Evolutionary conservation across 2,888 invertebrate genomes (phyloP), one percentile per base, ranked within the genome.

Genomic region (Selenia dentaria): DNA sequence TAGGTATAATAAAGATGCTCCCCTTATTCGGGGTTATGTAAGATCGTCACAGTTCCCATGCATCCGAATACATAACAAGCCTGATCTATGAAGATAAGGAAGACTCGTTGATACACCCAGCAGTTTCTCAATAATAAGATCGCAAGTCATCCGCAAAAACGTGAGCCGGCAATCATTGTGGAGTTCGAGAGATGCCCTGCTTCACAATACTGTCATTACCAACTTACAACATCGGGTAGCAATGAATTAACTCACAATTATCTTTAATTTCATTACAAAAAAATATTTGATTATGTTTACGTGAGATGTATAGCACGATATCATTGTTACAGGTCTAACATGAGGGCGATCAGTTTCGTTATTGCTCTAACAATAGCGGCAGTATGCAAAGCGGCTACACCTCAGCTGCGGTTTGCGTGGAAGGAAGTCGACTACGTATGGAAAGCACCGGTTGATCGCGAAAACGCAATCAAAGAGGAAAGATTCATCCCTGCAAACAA

Each of bases 321-420:
- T 45, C 53, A 53, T 56, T 64, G 37, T 59, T 79, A 16, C 72
- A 79, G 79, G 42, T 55, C 24, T 51, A 74, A 48, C 31, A 84
- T 83, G 83, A 74, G 67, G 65, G 68, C 69, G 51, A 57, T 78
- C 47, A 63, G 57, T 49, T 51, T 83, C 39, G 50, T 83, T 35
- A 57, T 80, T 52, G 76, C 68, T 47, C 57, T 86, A 11, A 67
- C 80, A 40, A 67, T 73, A 52, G 62, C 71, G 31, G 60, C 81
- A 20, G 59, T 72, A 25, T 83, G 83, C 54, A 63, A 78, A 50
- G 80, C 85, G 22, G 91, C 89, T 5, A 90, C 92, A 53, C 86
- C 95, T 25, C 87, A 93, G 41, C 92, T 94, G 59, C 88, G 92
- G 41, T 95, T 94, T 71, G 91, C 92, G 11, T 95, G 96, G 95